phyloP scores from a whole-genome alignment of 2,888 invertebrate species.

The Geophilus truncorum region DNA sequence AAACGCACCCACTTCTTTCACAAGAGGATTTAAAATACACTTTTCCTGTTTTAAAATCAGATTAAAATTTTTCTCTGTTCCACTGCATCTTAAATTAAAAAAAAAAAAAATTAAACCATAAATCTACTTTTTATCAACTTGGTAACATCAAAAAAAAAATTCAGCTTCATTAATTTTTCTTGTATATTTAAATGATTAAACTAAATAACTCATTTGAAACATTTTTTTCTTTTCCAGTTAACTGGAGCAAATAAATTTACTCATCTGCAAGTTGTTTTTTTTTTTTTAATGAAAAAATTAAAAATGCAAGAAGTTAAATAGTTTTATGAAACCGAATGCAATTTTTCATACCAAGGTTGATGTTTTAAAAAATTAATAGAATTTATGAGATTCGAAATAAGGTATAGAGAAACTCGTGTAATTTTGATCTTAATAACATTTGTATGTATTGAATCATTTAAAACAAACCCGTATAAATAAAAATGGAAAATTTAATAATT shows the following conservation, averaged over 20 bases:
- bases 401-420: not conserved
- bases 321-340: constrained; percentile 2
- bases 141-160: not conserved
- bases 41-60: not conserved
- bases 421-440: not conserved
- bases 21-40: not conserved
- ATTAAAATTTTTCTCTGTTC: not conserved
- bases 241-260: not conserved
- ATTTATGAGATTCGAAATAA: not conserved
- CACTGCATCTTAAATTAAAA: not conserved
- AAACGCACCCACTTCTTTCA: not conserved
- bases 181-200: not conserved
- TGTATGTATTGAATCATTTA: not conserved
- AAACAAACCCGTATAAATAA: not conserved
- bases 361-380: not conserved
- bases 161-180: not conserved
- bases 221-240: not conserved
- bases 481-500: not conserved
- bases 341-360: not conserved
- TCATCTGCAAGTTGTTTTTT: not conserved
- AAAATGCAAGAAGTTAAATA: not conserved
- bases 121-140: not conserved
- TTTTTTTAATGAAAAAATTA: not conserved
- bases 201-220: not conserved
- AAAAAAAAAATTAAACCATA: not conserved